Evolutionary conservation across 2,797 vertebrate species (phyloP), one percentile per base, ranked within the genome.

Genomic region (Pteronotus mesoamericanus): DNA sequence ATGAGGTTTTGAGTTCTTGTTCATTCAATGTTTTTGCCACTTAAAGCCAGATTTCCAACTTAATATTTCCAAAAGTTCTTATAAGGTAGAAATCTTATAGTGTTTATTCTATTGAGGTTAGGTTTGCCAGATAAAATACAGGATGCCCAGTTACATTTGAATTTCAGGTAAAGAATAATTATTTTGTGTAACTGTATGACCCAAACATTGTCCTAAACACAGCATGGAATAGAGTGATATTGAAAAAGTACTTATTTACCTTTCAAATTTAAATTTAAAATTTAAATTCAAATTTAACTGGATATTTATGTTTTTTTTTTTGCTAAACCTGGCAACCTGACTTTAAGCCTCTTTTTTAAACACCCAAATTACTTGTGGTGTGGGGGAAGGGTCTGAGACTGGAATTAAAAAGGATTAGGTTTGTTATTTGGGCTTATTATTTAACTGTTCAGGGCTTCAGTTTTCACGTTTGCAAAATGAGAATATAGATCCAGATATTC

Each of bases 261-360:
- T 75, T n/a, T n/a, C n/a, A 94, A 92, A 34, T 78, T 80, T 64
- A 94, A 32, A 77, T 90, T 53, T 90, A 96, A 69, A n/a, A n/a
- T n/a, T n/a, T n/a, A 94, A 92, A 34, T 78, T 80, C 64, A 94
- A 32, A 77, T 90, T 53, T 90, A 96, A 69, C 21, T 93, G 26
- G 10, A 19, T 29, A 66, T 46, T 16, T 80, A 6, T 71, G 14
- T 55, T 86, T 92, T 86, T 92, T 86, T 72, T 78, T 90, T 92
- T 91, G 51, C 37, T 91, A 66, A 88, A 59, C 77, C n/a, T 85
- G 32, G 26, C 29, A 75, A 48, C 61, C 19, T n/a, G 93, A 75
- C 46, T 64, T 69, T 48, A 48, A 46, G 4, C 6, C 18, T 32
- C 2, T 42, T 21, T 18, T n/a, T 34, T 44, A 71, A 59, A 24